Conservation (phyloP, 2,888 invertebrate species). For the Platycheirus rosarum region DNA sequence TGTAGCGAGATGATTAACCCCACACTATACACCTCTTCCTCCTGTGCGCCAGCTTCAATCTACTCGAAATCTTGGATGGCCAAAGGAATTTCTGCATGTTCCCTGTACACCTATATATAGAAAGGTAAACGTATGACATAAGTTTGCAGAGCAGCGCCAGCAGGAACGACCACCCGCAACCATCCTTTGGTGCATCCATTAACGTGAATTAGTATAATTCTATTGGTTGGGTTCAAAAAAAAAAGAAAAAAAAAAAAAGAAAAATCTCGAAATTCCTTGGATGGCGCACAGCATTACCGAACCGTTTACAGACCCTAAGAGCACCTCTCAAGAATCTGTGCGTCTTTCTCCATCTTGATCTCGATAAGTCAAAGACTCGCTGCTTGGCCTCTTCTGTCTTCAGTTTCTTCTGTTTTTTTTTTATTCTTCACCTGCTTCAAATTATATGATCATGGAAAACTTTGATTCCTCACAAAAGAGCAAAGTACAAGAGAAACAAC, state of each 20-base stretch:
- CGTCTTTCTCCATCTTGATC: conserved; percentile 6
- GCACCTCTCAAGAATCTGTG: conserved; percentile 23
- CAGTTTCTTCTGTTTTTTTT: conserved; percentile 27
- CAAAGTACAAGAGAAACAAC: conserved; percentile 54
- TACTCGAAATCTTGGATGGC: conserved; percentile 52
- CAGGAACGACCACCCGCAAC: conserved; percentile 71
- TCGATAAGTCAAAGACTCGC: conserved; percentile 16
- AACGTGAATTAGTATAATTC: conserved; percentile 73
- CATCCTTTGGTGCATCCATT: conserved; percentile 72
- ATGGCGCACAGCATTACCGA: conserved; percentile 20
- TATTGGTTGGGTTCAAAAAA: conserved; percentile 70
- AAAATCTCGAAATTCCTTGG: conserved; percentile 67
- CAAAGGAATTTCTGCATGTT: conserved; percentile 62
- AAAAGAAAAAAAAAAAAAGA: too few relatives aligned
- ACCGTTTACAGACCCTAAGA: not conserved
- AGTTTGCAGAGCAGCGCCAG: conserved; percentile 65
- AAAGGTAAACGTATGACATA: conserved; percentile 49
- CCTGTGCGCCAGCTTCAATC: conserved; percentile 14
- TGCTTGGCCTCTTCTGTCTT: conserved; percentile 30
- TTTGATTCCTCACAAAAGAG: conserved; percentile 31
- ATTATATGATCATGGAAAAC: conserved; percentile 44
- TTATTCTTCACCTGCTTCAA: conserved; percentile 67
- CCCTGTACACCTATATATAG: conserved; percentile 4
- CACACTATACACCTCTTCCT: conserved; percentile 33
- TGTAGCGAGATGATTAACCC: conserved; percentile 57